A percentile compares a stretch with the other conserved stretches of the same genome.
These are phyloP conservation scores for Limonius californicus DNA, from an alignment of 1,140 invertebrate genomes.

Conservation along the genomic window DNA sequence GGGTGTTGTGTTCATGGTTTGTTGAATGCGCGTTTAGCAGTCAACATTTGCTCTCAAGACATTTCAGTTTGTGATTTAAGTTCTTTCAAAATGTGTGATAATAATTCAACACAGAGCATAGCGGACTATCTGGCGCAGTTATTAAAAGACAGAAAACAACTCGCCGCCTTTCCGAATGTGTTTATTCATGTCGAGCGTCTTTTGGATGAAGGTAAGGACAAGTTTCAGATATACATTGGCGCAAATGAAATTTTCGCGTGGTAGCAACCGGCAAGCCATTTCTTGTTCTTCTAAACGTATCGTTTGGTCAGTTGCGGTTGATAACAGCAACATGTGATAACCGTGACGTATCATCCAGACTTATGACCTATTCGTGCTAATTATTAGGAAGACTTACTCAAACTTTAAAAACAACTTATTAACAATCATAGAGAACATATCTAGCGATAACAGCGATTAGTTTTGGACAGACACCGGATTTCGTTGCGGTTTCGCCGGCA, in stretches of 20 bases:
- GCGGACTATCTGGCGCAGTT: conserved; percentile 99
- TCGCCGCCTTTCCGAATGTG: conserved; percentile 98
- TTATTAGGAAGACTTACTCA: background rate
- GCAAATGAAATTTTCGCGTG: no score
- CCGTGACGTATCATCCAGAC: conserved; percentile 23
- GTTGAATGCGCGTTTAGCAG: background rate
- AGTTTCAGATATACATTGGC: no score
- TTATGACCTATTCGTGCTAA: background rate
- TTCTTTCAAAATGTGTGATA: conserved; percentile 54
- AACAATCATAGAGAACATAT: no score
- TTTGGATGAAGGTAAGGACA: conserved; percentile 93
- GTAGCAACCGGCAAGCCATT: no score
- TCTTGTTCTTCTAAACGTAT: background rate
- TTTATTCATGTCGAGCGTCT: conserved; percentile 99
- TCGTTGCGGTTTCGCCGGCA: no score
- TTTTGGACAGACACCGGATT: no score
- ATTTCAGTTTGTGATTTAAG: background rate
- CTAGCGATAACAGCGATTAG: no score
- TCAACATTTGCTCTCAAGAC: background rate
- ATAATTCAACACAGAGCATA: conserved; percentile 85
- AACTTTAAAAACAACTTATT: no score
- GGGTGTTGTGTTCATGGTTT: conserved; percentile 6
- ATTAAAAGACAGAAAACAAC: conserved; percentile 99
- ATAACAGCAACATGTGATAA: conserved; percentile 32
- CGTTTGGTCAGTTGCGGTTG: conserved; percentile 9